phyloP scores from a whole-genome alignment of 2,113 vertebrate genomes.

The Micromys minutus region DNA sequence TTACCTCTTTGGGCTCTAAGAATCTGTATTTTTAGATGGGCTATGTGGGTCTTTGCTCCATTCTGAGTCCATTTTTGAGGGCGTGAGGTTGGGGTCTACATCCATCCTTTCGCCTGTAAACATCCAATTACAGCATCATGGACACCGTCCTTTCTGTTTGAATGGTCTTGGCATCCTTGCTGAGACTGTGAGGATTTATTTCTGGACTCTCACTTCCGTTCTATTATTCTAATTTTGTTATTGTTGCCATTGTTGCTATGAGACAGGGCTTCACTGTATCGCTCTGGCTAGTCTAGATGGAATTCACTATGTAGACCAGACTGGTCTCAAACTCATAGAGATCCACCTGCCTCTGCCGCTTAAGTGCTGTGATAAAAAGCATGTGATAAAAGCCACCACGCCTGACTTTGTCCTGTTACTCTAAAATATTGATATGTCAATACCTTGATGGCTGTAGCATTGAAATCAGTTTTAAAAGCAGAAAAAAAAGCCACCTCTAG shows the following conservation, averaged over 20 bases:
- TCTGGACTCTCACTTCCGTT: neutral
- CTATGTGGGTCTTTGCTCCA: neutral
- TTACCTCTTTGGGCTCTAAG: neutral
- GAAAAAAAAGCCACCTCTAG: neutral
- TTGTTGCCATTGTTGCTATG: neutral
- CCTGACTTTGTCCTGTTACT: neutral
- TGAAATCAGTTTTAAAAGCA: slow-evolving; percentile 25
- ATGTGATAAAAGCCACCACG: accelerated
- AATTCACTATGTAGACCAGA: neutral
- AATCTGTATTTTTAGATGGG: slow-evolving; percentile 20
- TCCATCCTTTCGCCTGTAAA: neutral
- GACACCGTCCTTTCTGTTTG: neutral
- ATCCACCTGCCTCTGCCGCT: neutral
- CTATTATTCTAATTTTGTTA: neutral
- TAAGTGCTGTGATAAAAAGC: neutral
- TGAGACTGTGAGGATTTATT: neutral
- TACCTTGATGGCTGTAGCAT: neutral
- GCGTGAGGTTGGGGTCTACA: neutral
- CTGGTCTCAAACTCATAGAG: neutral
- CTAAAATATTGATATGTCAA: neutral
- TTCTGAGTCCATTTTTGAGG: neutral
- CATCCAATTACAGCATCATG: neutral
- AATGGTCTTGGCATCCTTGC: neutral
- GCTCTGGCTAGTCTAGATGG: neutral
- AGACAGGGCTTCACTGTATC: neutral